Base-by-base conservation (phyloP, 2,888 invertebrate species). In the Thereva nobilitata region DNA sequence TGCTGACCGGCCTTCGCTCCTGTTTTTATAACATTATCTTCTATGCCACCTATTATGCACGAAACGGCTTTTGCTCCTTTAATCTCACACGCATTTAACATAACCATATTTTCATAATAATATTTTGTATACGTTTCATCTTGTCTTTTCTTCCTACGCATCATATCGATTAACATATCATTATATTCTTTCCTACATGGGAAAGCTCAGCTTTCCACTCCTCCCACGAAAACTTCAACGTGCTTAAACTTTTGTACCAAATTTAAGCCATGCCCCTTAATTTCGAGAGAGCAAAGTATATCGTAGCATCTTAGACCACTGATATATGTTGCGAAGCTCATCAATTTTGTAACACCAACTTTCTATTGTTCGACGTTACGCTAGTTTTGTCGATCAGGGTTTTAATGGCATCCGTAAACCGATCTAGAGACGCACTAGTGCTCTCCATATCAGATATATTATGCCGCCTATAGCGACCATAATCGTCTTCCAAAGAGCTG, bases 31-130 rank as follows among this genome's bases (percentile, higher is more conserved):
- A 67, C 8, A 0, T 12, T 50, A 47, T 68, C 68, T 1, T 64
- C 53, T n/a, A 68, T 42, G n/a, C 64, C 64, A 7, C 57, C 64
- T 12, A 64, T 56, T 4, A 68, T 34, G 41, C 65, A 68, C 1
- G 68, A 68, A 6, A 68, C 61, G 9, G 68, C 65, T 35, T 65
- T 42, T 40, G 44, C 38, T 10, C 68, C 68, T 10, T 6, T 45
- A 7, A 67, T 64, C 6, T 42, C 41, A 38, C 56, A 56, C 12
- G 56, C 56, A 23, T 56, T 56, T 41, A 56, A 41, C 2, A 56
- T n/a, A 1, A 12, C 42, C 40, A 56, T 23, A 5, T 56, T 56
- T 41, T 41, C 41, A 6, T 56, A 10, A 41, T 5, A 56, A 12
- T 56, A 56, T 12, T 41, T 56, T 7, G 10, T 12, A 8, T 56